Percentiles rank a stretch among this genome's conserved stretches.
phyloP scores from a whole-genome alignment of 2,113 vertebrate genomes.

The Poicephalus meyeri region DNA sequence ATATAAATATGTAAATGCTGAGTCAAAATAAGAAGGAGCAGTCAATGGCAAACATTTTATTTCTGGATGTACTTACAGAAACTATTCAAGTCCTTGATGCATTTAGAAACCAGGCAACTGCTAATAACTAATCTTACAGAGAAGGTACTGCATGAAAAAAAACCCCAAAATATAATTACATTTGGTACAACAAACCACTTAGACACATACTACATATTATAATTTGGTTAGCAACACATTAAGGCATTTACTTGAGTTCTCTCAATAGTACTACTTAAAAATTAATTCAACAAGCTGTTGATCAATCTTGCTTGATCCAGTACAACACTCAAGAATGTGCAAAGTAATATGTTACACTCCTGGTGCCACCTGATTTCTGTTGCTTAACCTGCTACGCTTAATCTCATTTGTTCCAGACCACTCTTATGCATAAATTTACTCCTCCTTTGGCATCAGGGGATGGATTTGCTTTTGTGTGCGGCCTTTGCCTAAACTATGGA shows the following conservation, averaged over 20 bases:
- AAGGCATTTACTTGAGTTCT: neutral
- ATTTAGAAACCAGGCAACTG: neutral
- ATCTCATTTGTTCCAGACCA: neutral
- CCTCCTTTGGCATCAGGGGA: neutral
- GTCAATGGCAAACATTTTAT: neutral
- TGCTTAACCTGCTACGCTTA: neutral
- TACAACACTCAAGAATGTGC: neutral
- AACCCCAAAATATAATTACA: neutral
- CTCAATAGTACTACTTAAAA: neutral
- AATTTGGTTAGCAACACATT: neutral
- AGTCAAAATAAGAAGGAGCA: neutral
- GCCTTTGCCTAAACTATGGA: neutral
- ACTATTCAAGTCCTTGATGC: neutral
- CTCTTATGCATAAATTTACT: neutral
- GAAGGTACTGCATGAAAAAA: neutral
- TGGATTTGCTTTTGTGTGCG: neutral
- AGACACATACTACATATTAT: neutral
- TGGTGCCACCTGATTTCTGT: neutral
- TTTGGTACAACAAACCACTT: neutral
- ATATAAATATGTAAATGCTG: neutral
- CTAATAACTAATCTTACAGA: neutral
- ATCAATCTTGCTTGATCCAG: neutral
- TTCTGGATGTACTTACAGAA: neutral
- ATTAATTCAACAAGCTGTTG: conserved; percentile 15
- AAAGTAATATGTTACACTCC: neutral